Evolutionary conservation across 2,888 invertebrate genomes (phyloP), one percentile per base, ranked within the genome.

Genomic region (Leptothorax acervorum): DNA sequence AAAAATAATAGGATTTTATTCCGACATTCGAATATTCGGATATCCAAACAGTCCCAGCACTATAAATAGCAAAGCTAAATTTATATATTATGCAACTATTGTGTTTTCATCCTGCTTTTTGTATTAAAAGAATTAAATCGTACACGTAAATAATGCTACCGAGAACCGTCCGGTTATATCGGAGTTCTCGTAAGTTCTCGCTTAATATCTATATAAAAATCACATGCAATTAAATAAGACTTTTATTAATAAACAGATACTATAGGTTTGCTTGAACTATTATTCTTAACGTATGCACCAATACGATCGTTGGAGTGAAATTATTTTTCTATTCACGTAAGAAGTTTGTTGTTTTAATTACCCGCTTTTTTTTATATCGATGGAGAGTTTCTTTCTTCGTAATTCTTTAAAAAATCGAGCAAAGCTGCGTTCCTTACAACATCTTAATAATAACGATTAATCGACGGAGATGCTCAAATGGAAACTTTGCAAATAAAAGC

Each of bases 331-430:
- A 31, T 18, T n/a, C n/a, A 68, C 23, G 57, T 75, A 88, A 89
- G 76, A 87, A 87, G 68, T 89, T 88, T 86, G 88, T 89, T 86
- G 88, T 86, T 87, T 87, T 87, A 87, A 87, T 89, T 89, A 84
- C 73, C 66, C 42, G 55, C 12, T 51, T 82, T 83, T 85, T 71
- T 82, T 31, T 28, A 18, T 75, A 31, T n/a, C 18, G 3, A 65
- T 15, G 55, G n/a, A 57, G 45, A 81, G 1, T 63, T 63, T 23
- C 42, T 82, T 79, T 65, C 57, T 53, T 82, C 55, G n/a, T 15
- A 3, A 60, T 48, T 15, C 45, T 35, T 18, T 31, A 63, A 39
- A 35, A 76, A 82, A 66, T 82, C 45, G 78, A 76, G 73, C 23
- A 82, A 82, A 75, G 75, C 48, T 74, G 62, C 28, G 23, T 87